Conservation (phyloP, 2,797 vertebrate species). For the Bradypus variegatus region DNA sequence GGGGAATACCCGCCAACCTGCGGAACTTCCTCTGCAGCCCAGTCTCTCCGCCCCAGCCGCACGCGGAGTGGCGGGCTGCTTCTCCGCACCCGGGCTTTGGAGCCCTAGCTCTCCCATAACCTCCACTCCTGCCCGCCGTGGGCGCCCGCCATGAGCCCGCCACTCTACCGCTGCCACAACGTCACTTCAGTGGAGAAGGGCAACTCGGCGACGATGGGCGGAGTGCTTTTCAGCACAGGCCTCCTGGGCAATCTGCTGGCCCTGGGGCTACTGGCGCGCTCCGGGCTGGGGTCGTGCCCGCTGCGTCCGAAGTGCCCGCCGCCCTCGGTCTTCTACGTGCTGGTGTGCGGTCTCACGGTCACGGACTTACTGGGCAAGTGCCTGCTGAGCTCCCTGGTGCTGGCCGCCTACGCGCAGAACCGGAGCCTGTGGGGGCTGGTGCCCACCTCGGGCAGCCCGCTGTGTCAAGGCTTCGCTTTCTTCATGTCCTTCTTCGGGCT, state of each 20-base stretch:
- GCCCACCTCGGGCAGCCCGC: not conserved
- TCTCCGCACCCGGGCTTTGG: not conserved
- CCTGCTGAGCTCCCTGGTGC: conserved; percentile 66
- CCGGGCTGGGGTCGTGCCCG: conserved; percentile 54
- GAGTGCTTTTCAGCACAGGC: conserved; percentile 71
- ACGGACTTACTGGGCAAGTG: conserved; percentile 78
- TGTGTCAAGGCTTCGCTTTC: conserved; percentile 73
- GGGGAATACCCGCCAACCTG: not conserved
- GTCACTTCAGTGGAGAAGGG: conserved; percentile 63
- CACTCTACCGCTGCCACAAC: conserved; percentile 65
- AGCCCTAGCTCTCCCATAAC: not conserved
- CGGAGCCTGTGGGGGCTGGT: conserved; percentile 54
- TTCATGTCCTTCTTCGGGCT: conserved; percentile 79
- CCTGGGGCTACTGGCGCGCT: conserved; percentile 70
- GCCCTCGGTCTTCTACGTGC: conserved; percentile 73
- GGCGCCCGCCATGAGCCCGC: conserved; percentile 13
- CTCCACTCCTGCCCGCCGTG: not conserved
- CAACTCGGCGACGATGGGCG: conserved; percentile 67
- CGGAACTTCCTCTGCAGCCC: not conserved
- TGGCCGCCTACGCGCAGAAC: conserved; percentile 66
- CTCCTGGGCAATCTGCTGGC: conserved; percentile 76
- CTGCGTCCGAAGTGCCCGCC: conserved; percentile 39
- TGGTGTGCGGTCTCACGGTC: conserved; percentile 73
- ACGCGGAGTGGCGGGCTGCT: not conserved
- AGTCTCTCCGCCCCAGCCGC: not conserved